phyloP scores from a whole-genome alignment of 53 echinoderm and acorn worm species.

The Crossaster papposus region DNA sequence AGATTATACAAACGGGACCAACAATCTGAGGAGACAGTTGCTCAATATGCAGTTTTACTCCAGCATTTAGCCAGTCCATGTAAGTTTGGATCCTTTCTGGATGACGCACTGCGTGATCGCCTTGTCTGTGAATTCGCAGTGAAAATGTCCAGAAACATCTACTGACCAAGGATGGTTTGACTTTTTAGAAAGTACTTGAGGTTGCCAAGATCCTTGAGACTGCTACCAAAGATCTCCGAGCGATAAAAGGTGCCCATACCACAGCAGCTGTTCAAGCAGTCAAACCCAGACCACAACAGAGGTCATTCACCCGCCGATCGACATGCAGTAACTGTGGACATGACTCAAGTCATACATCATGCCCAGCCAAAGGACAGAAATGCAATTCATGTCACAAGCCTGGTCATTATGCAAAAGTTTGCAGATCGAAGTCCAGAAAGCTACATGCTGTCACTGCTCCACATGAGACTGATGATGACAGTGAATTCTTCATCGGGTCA shows the following conservation, averaged over 20 bases:
- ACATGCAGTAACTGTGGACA: neutral
- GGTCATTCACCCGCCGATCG: neutral
- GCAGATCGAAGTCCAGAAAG: constrained; percentile 17
- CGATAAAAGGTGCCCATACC: neutral
- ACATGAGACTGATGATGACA: neutral
- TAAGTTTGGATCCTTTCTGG: constrained; percentile 35
- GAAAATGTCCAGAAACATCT: constrained; percentile 8
- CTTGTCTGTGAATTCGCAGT: constrained; percentile 37
- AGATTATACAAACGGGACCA: constrained; percentile 36
- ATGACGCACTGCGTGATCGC: constrained; percentile 41
- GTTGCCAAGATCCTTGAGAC: constrained; percentile 20
- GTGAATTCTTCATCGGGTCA: constrained; percentile 19
- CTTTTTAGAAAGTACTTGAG: constrained; percentile 33
- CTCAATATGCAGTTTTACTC: constrained; percentile 29
- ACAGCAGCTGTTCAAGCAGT: constrained; percentile 7
- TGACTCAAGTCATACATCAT: constrained; percentile 16
- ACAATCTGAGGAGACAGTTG: constrained; percentile 11
- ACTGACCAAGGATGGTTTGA: constrained; percentile 38
- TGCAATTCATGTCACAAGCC: constrained; percentile 55
- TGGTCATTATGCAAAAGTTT: constrained; percentile 47
- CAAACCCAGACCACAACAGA: neutral
- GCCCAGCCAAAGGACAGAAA: constrained; percentile 61
- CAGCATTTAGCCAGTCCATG: constrained; percentile 41
- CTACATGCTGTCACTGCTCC: neutral
- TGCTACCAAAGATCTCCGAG: constrained; percentile 24